Conservation (phyloP, 2,888 invertebrate genomes). For the Cataglyphis rosenhaueri region DNA sequence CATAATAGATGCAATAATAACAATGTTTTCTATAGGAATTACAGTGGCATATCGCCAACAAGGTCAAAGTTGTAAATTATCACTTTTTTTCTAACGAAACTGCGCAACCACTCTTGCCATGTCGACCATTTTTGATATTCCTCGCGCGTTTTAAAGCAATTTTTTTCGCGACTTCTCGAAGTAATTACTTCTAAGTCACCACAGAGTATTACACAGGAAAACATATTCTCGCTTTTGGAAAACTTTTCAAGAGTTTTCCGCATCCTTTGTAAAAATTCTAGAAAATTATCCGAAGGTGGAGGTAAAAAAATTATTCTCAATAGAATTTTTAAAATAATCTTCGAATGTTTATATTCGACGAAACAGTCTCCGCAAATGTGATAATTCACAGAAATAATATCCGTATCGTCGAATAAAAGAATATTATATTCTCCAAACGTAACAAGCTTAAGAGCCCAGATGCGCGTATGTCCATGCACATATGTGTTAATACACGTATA, state of each 20-base stretch:
- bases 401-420: constrained; percentile 18
- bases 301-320: neutral
- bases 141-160: constrained; percentile 19
- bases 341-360: neutral
- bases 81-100: neutral
- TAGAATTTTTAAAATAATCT: neutral
- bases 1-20: constrained; percentile 45
- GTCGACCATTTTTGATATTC: constrained; percentile 16
- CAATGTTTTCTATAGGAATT: constrained; percentile 29
- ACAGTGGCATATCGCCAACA: constrained; percentile 34
- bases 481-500: neutral
- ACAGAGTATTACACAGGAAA: neutral
- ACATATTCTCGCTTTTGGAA: neutral
- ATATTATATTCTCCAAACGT: constrained; percentile 5
- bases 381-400: constrained; percentile 5
- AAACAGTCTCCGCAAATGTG: neutral
- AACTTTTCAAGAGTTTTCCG: neutral
- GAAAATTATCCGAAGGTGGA: neutral
- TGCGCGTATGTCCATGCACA: neutral
- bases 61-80: constrained; percentile 45
- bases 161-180: constrained; percentile 6
- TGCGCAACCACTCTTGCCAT: neutral
- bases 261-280: neutral
- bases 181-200: constrained; percentile 20
- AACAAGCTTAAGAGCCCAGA: neutral